A percentile compares a stretch with the other conserved stretches of the same genome.
These are phyloP conservation scores for Blera fallax DNA, from an alignment of 2,888 invertebrate genomes.

Conservation along the genomic window DNA sequence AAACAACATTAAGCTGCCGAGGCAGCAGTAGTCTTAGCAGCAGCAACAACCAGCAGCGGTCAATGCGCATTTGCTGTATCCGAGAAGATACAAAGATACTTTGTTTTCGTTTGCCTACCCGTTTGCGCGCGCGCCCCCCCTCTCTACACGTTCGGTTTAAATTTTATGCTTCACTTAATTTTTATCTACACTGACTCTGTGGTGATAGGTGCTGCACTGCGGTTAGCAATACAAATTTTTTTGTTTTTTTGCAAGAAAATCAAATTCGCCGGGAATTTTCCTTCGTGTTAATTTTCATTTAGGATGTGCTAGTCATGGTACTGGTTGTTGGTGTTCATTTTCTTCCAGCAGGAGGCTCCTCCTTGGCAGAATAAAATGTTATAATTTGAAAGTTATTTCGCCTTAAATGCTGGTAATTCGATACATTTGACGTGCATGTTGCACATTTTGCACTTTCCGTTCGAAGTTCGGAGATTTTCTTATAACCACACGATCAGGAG, in stretches of 20 bases:
- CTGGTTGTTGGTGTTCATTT: neutral
- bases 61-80: slow-evolving; percentile 39
- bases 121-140: neutral
- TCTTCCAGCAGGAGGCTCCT: neutral
- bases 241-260: slow-evolving; percentile 54
- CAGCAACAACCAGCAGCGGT: slow-evolving; percentile 38
- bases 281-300: slow-evolving; percentile 64
- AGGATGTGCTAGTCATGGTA: slow-evolving; percentile 30
- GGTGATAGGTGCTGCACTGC: neutral
- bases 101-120: neutral
- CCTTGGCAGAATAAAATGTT: slow-evolving; percentile 52
- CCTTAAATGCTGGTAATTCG: slow-evolving; percentile 68
- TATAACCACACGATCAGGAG: slow-evolving; percentile 9
- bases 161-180: slow-evolving; percentile 71
- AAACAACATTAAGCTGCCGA: slow-evolving; percentile 55
- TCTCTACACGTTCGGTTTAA: neutral
- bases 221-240: slow-evolving; percentile 21
- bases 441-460: slow-evolving; percentile 27
- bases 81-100: slow-evolving; percentile 56
- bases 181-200: slow-evolving; percentile 47
- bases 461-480: neutral
- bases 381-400: slow-evolving; percentile 70
- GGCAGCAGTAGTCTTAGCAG: neutral
- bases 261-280: slow-evolving; percentile 56
- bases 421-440: slow-evolving; percentile 63